Percentiles rank a stretch among this genome's conserved stretches.
These are phyloP conservation scores for Anas platyrhynchos DNA, from an alignment of 2,113 vertebrate genomes.

Conservation along the genomic window DNA sequence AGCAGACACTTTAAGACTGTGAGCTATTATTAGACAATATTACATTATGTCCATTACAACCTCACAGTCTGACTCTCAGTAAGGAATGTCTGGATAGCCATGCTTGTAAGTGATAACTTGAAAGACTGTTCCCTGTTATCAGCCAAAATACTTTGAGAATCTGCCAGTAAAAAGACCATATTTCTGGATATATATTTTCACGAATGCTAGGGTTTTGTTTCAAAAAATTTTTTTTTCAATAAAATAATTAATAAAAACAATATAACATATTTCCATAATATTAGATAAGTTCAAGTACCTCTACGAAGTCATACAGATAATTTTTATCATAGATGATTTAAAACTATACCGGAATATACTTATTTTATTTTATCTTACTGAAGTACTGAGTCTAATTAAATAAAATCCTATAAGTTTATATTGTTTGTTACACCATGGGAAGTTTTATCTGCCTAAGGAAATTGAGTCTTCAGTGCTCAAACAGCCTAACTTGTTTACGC, in stretches of 20 bases:
- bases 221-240: not conserved
- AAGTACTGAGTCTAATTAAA: slow-evolving; percentile 9
- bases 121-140: not conserved
- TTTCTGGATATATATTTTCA: not conserved
- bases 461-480: not conserved
- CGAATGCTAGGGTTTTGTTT: not conserved
- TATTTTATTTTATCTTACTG: slow-evolving; percentile 11
- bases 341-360: not conserved
- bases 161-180: not conserved
- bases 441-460: not conserved
- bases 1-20: not conserved
- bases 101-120: slow-evolving; percentile 14
- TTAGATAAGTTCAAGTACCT: not conserved
- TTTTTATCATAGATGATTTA: not conserved
- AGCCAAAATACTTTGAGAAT: slow-evolving; percentile 39
- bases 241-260: not conserved
- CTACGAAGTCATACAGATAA: not conserved
- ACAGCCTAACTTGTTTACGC: not conserved
- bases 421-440: not conserved
- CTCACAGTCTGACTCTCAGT: not conserved
- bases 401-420: slow-evolving; percentile 13
- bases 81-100: not conserved
- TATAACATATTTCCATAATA: not conserved
- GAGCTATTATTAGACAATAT: not conserved
- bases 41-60: not conserved